Base-by-base conservation (phyloP, 2,797 vertebrate genomes). In the Notolabrus celidotus region DNA sequence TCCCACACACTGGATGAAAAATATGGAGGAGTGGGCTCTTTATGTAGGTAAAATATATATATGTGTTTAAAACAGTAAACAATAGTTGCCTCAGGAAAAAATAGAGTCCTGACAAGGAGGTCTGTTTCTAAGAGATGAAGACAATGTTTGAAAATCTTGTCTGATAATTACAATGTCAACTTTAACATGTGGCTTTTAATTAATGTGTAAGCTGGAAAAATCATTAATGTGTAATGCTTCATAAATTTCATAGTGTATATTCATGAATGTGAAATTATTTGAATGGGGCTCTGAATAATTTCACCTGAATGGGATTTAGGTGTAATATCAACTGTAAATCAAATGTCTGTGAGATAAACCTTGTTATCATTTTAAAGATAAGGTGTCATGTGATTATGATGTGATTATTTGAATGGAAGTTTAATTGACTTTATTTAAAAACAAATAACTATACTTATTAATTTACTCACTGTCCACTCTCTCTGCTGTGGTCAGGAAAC, bases 211-310 rank as follows among this genome's bases (percentile, higher is more conserved):
- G 84, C 79, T 86, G 65, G 72, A 66, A 67, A 88, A 88, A 86
- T 77, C 85, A 79, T 77, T 80, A 87, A 90, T 86, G 85, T 71
- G 84, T 87, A 87, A 88, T 88, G 87, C 82, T 87, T 89, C 77
- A 86, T 89, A 88, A 90, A 90, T 86, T 90, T 85, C 85, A 76
- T 79, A 87, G 80, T 78, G 74, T 83, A 89, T 68, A 89, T 90
- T 87, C 79, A 90, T 89, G 89, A 82, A 89, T 86, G 85, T 83
- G 86, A 74, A 89, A 86, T 63, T 65, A 83, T 79, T 62, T 67
- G 78, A 84, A 77, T 23, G 4, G 51, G 53, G 60, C 46, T 75
- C 66, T 91, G 77, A 88, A 92, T 88, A 74, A 88, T 90, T 92
- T 72, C 65, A 56, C 80, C 84, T 89, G 71, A 71, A 77, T 80